Base-by-base conservation (phyloP, 2,113 vertebrate genomes). In the Dolichallabes microphthalmus region DNA sequence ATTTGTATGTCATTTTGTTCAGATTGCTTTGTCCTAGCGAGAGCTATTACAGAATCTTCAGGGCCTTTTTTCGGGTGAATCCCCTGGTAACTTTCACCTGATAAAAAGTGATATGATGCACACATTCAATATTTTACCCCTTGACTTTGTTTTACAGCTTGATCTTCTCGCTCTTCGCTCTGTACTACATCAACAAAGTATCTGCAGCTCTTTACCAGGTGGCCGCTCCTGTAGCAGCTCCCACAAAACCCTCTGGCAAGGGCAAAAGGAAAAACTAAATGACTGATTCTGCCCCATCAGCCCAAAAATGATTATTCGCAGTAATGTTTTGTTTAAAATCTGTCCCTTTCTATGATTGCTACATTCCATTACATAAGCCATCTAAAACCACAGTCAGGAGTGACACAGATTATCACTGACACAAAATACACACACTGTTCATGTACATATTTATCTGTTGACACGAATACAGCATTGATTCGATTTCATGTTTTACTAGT, bases 111-210 rank as follows among this genome's bases (percentile, higher is more conserved):
- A 17, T 35, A 69, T 35, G 14, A 4, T 1, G 9, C 4, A 19
- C 6, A 22, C 68, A 45, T 39, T 50, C 13, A 74, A 73, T 25
- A 73, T 1, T 45, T 14, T 22, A 25, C 2, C 1, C 74, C 13
- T 82, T 80, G 14, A 84, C 52, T 80, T 80, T 80, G 55, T 64
- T 7, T 60, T 77, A n/a, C 89, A 99, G 98, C 91, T 93, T 98
- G 88, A 97, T 99, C 83, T 99, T 99, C 92, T 99, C 98, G 73
- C 94, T 99, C 91, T 94, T 98, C 0, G 96, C 95, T 0, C 90
- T 98, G 60, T 99, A 97, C 91, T 98, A 99, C 93, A 97, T 98
- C 94, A 98, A 99, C 95, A 98, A 98, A 94, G 96, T 98, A 80
- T 99, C 98, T 0, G 96, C 97, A 0, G 95, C 96, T 0, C 95